Conservation (phyloP, 2,113 vertebrate genomes). For the Falcunculus frontatus region DNA sequence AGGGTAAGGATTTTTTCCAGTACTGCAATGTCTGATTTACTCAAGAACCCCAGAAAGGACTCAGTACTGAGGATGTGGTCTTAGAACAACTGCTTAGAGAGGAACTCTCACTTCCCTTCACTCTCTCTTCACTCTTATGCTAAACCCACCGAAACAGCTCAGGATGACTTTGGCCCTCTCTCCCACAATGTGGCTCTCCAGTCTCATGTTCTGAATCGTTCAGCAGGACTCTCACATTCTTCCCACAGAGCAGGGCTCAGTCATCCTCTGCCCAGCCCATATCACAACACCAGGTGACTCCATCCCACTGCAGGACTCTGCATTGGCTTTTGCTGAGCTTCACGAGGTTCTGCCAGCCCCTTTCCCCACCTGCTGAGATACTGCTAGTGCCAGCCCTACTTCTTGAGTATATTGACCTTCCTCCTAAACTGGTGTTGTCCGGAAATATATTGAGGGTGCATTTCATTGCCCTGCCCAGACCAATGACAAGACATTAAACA, state of each 20-base stretch:
- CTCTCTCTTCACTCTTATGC: background rate
- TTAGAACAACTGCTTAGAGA: background rate
- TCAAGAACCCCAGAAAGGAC: background rate
- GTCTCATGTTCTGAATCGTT: accelerated
- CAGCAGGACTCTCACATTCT: background rate
- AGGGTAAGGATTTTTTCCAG: background rate
- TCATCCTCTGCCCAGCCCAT: accelerated
- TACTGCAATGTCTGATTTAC: background rate
- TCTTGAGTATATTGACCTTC: accelerated
- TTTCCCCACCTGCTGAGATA: background rate
- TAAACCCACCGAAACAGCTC: background rate
- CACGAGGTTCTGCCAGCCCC: background rate
- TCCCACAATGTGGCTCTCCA: background rate
- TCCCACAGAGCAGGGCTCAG: background rate
- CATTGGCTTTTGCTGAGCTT: background rate
- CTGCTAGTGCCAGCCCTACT: background rate
- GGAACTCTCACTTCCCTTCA: background rate
- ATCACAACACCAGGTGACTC: accelerated
- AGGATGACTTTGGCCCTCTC: background rate
- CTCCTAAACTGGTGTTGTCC: background rate
- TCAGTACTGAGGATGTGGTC: background rate
- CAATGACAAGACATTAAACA: background rate
- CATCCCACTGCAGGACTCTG: background rate
- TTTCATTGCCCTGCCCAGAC: background rate
- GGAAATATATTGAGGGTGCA: background rate